These are phyloP conservation scores for Egretta garzetta DNA, from an alignment of 2,113 vertebrate genomes.

Conservation along the genomic window DNA sequence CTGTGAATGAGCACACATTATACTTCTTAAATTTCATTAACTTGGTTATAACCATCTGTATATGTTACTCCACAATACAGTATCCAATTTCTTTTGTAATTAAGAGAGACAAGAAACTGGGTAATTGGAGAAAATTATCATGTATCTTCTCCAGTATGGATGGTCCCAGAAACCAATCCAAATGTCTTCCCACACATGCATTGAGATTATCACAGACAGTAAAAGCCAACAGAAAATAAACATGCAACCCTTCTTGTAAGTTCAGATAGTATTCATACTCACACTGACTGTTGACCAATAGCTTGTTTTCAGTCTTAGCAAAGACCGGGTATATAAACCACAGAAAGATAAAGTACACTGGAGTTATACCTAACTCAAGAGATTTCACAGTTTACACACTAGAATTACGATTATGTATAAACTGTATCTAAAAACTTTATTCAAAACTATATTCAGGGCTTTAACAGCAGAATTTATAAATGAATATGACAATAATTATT, in stretches of 20 bases:
- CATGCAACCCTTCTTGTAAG: not conserved
- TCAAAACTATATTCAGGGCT: not conserved
- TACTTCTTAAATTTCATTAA: not conserved
- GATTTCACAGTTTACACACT: not conserved
- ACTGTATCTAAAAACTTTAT: not conserved
- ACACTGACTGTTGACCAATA: not conserved
- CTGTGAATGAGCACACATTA: not conserved
- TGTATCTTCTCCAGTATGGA: not conserved
- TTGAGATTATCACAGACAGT: not conserved
- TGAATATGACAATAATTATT: slow-evolving; percentile 8
- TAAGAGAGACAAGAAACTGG: not conserved
- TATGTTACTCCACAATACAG: not conserved
- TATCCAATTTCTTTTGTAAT: not conserved
- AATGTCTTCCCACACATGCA: not conserved
- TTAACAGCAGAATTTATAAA: not conserved
- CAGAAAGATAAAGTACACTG: not conserved
- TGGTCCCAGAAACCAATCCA: not conserved
- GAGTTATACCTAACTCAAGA: not conserved
- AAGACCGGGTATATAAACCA: not conserved
- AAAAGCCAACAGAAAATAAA: not conserved
- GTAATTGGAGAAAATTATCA: not conserved
- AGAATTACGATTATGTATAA: not conserved
- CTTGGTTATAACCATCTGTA: not conserved
- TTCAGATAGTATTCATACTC: not conserved
- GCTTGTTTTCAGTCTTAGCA: not conserved